Conservation (phyloP, 92 coral and sea anemone genomes). For the Ricordea florida region DNA sequence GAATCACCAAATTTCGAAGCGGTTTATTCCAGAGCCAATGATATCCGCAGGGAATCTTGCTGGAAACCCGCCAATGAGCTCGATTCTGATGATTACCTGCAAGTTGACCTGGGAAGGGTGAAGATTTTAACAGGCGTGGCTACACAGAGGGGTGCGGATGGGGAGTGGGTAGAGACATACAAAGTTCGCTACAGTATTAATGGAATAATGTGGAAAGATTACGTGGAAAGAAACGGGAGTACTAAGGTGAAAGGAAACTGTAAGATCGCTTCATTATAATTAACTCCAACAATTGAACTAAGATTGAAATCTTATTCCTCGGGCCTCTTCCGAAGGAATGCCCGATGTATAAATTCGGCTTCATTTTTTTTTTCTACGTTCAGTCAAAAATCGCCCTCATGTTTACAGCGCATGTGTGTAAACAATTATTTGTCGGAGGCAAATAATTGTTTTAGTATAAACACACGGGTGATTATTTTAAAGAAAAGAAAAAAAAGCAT, state of each 20-base stretch:
- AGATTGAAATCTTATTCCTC: too few relatives aligned
- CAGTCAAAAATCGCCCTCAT: too few relatives aligned
- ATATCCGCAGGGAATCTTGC: neutral
- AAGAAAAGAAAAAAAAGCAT: too few relatives aligned
- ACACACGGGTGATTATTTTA: too few relatives aligned
- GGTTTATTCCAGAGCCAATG: neutral
- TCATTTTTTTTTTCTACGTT: too few relatives aligned
- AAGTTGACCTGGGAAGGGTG: slow-evolving; percentile 13
- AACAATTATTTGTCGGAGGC: too few relatives aligned
- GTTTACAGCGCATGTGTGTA: too few relatives aligned
- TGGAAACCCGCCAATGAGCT: neutral
- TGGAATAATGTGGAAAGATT: neutral
- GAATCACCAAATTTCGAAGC: neutral
- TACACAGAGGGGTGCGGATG: neutral
- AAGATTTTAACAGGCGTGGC: neutral
- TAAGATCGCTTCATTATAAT: too few relatives aligned
- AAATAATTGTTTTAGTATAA: too few relatives aligned
- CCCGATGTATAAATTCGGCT: too few relatives aligned
- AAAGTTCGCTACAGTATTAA: neutral
- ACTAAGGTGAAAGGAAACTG: slow-evolving; percentile 2
- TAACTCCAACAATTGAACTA: too few relatives aligned
- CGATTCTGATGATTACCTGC: neutral
- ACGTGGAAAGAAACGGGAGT: neutral
- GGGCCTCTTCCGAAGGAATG: too few relatives aligned
- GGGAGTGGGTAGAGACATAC: neutral